Percentiles rank a stretch among this genome's conserved stretches.
phyloP scores from a whole-genome alignment of 2,113 vertebrate species.

The Psammodynastes pulverulentus region DNA sequence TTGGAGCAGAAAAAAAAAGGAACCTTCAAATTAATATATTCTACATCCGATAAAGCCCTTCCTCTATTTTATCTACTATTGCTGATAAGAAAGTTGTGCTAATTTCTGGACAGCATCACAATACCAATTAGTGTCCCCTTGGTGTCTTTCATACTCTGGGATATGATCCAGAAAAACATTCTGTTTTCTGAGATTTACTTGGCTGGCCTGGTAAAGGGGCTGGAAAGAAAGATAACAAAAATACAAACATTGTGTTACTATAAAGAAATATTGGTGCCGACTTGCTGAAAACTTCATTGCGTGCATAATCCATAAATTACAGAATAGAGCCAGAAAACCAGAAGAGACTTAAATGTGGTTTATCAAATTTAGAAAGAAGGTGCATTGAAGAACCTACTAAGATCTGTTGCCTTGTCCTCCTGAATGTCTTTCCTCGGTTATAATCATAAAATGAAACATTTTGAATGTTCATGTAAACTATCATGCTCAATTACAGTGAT shows the following conservation, averaged over 20 bases:
- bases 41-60: neutral
- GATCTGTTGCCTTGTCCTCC: neutral
- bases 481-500: neutral
- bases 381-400: neutral
- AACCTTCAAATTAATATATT: slow-evolving; percentile 12
- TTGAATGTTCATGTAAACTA: neutral
- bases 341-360: neutral
- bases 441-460: neutral
- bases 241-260: slow-evolving; percentile 37
- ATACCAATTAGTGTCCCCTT: slow-evolving; percentile 44
- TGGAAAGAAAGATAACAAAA: slow-evolving; percentile 24
- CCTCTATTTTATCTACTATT: slow-evolving; percentile 29
- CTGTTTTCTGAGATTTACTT: slow-evolving; percentile 52
- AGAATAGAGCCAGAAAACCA: neutral
- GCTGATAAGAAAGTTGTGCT: slow-evolving; percentile 46
- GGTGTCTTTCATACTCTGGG: slow-evolving; percentile 59
- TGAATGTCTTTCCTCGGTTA: neutral
- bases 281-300: neutral
- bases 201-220: slow-evolving; percentile 51
- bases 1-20: slow-evolving; percentile 38
- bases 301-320: neutral
- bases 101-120: slow-evolving; percentile 43
- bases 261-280: slow-evolving; percentile 23
- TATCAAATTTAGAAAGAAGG: neutral
- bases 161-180: slow-evolving; percentile 55